Evolutionary conservation across 2,888 invertebrate species (phyloP), one percentile per base, ranked within the genome.

Genomic region (Julus scandinavius): DNA sequence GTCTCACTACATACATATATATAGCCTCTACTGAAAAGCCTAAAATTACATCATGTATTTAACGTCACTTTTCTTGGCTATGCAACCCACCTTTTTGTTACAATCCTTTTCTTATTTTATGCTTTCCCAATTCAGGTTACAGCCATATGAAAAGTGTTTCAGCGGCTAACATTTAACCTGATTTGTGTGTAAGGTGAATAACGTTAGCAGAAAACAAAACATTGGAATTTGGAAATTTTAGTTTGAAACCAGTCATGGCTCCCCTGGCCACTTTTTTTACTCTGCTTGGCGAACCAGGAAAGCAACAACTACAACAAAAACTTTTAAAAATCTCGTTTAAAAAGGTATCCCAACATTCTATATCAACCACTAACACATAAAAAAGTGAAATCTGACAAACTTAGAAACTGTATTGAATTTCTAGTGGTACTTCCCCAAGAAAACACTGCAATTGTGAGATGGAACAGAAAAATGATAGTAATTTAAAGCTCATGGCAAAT

Each of bases 121-220:
- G 6, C 80, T 20, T 80, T 80, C 80, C 80, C 38, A 80, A 80
- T 80, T 80, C 80, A 80, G 80, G 80, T 38, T 80, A 80, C 5
- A 13, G 9, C 29, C 38, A 38, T 80, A 29, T 5, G 13, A 38
- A 29, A 38, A 80, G 80, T 80, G 80, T 80, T 80, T 80, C 13
- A 13, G 80, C 38, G 80, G 80, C 80, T 38, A 80, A 80, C 80
- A 29, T 38, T 80, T 80, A 80, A 80, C 80, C 80, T 80, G 80
- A 80, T 80, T 80, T 80, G 80, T 80, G 80, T 80, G 80, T n/a
- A n/a, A 11, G 80, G 80, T 38, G 80, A 29, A 80, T 38, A 29
- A 80, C 80, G 80, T 80, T 38, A 80, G 38, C 15, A 80, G 80
- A 80, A 80, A 80, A 38, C 38, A 80, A 80, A 80, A 80, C 20